Conservation (phyloP, 2,797 vertebrate genomes). For the Pseudochirops cupreus region DNA sequence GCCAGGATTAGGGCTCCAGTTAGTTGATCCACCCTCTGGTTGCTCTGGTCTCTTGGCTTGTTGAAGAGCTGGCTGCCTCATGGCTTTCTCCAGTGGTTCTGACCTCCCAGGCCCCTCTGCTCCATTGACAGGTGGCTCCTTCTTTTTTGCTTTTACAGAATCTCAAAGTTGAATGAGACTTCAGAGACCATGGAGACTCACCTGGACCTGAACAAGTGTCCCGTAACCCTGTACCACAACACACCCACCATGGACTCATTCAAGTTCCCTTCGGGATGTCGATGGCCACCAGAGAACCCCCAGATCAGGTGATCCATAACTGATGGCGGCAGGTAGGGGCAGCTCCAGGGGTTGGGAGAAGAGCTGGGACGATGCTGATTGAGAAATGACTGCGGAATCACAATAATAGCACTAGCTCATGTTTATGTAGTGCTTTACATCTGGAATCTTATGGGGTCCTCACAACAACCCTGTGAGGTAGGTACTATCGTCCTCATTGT, state of each 20-base stretch:
- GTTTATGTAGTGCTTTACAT: not conserved
- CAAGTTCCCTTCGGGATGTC: not conserved
- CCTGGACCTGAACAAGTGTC: not conserved
- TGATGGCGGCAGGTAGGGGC: not conserved
- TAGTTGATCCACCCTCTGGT: not conserved
- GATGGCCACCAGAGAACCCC: not conserved
- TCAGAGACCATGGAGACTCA: not conserved
- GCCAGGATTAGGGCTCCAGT: not conserved
- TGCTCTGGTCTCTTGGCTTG: not conserved
- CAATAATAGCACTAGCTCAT: not conserved
- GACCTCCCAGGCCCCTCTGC: not conserved
- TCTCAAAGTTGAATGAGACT: not conserved
- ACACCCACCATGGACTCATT: not conserved
- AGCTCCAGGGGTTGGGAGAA: fast-evolving
- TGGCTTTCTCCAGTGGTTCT: not conserved
- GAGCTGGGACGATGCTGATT: not conserved
- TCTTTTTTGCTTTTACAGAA: not conserved
- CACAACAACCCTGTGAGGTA: constrained; percentile 9
- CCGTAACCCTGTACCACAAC: not conserved
- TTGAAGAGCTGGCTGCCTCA: not conserved
- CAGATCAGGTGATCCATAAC: not conserved
- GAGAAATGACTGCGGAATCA: not conserved
- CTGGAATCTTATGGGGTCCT: not conserved
- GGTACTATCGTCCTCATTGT: not conserved
- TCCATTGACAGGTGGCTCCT: not conserved